Base-by-base conservation (phyloP, 2,888 invertebrate species). In the Vanessa cardui region DNA sequence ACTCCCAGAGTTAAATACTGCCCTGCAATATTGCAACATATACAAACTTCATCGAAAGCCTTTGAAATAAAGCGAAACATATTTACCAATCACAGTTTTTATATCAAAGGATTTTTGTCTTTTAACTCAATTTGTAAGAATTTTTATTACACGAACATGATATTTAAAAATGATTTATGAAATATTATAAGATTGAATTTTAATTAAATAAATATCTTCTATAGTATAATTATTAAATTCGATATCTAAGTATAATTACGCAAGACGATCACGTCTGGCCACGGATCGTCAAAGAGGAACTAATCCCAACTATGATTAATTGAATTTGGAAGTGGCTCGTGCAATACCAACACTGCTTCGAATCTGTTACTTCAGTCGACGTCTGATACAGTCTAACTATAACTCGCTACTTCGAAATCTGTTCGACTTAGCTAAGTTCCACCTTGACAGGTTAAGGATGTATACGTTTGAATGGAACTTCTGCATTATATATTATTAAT, bases 261-360 rank as follows among this genome's bases (percentile, higher is more conserved):
- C 72, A 75, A 85, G 83, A 83, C 83, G 84, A 84, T 84, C 87
- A 87, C 86, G 89, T 89, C 85, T 84, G 79, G 78, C 79, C 79
- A 74, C 79, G 80, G 82, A 80, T 84, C 85, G 86, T 87, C 89
- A 88, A 88, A 89, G 89, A 85, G 77, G 85, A 89, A 89, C 88
- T 89, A 89, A 89, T 89, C 85, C 83, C 71, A 89, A 90, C 88
- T 89, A 89, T 89, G 88, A 90, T 89, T 90, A 90, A 90, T 90
- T 89, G 84, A 90, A 90, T 90, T 89, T 85, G 83, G 75, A 79
- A 87, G 84, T 86, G 81, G 83, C 78, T 83, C 83, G 85, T 79
- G 83, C 87, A 84, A 82, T 82, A 78, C 81, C 78, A 75, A 80
- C 77, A 73, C 66, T 70, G 74, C 31, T 54, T 75, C 76, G 79